phyloP scores from a whole-genome alignment of 2,888 invertebrate species.

The Eilema griseolum region DNA sequence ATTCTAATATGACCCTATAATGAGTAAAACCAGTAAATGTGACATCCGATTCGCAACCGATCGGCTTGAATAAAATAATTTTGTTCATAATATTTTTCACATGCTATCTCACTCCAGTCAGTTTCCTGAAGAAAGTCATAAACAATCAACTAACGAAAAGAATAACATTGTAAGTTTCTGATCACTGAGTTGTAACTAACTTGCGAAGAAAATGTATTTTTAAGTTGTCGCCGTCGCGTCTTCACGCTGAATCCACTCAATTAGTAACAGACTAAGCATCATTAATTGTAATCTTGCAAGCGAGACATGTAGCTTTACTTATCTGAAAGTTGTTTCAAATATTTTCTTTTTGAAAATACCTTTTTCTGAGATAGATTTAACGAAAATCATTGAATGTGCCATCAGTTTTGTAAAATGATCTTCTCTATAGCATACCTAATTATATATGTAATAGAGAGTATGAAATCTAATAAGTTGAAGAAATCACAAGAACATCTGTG shows the following conservation, averaged over 20 bases:
- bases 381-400: background rate
- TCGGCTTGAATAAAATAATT: background rate
- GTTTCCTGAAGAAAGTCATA: constrained; percentile 20
- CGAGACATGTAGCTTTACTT: constrained; percentile 4
- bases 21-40: too few relatives aligned
- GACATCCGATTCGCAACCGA: background rate
- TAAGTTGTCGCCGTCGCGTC: constrained; percentile 80
- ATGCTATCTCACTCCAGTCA: background rate
- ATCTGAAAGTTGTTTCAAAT: constrained; percentile 11
- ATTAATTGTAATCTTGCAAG: constrained; percentile 56
- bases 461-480: too few relatives aligned
- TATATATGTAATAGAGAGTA: too few relatives aligned
- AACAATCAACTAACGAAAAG: constrained; percentile 25
- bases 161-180: constrained; percentile 45
- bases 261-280: constrained; percentile 69
- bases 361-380: background rate
- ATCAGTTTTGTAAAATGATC: background rate
- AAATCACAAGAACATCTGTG: too few relatives aligned
- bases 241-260: constrained; percentile 73
- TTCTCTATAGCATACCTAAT: background rate
- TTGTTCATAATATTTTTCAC: background rate
- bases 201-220: constrained; percentile 78
- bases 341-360: constrained; percentile 19
- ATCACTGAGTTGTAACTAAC: constrained; percentile 66
- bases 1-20: background rate